phyloP scores from a whole-genome alignment of 2,113 vertebrate species.

The Ivindomyrus marchei region DNA sequence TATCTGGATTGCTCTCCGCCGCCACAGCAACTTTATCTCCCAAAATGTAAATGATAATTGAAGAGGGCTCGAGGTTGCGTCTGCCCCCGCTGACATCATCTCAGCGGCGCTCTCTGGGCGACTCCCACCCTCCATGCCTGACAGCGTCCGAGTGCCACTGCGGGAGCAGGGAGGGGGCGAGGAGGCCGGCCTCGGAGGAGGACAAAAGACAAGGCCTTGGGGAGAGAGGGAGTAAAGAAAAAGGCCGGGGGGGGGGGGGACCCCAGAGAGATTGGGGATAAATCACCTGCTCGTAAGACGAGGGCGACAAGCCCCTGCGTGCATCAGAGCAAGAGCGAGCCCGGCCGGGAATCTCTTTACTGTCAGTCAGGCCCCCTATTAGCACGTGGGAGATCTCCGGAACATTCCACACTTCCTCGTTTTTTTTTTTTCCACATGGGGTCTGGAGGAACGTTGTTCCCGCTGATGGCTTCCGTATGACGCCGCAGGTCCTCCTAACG shows the following conservation, averaged over 20 bases:
- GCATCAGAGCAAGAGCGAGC: slow-evolving; percentile 24
- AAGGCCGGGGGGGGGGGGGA: background rate
- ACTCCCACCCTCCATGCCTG: background rate
- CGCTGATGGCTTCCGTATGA: slow-evolving; percentile 60
- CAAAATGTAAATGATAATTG: slow-evolving; percentile 10
- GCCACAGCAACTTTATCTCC: background rate
- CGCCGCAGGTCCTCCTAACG: slow-evolving; percentile 60
- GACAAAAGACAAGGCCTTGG: background rate
- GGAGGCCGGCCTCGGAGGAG: background rate
- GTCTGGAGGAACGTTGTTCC: slow-evolving; percentile 4
- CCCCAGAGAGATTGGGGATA: background rate
- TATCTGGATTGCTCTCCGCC: background rate
- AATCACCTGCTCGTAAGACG: background rate
- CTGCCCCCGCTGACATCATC: background rate
- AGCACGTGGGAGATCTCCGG: slow-evolving; percentile 55
- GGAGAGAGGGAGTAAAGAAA: background rate
- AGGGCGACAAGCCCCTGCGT: background rate
- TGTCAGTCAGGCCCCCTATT: slow-evolving; percentile 56
- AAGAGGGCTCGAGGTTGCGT: background rate
- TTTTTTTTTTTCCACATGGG: slow-evolving; percentile 44
- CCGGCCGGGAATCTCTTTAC: slow-evolving; percentile 46
- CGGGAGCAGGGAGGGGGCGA: background rate
- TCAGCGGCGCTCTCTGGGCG: background rate
- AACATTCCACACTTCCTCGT: slow-evolving; percentile 59
- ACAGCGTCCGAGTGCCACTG: background rate